phyloP scores from a whole-genome alignment of 2,888 invertebrate species.

The Dendrolimus pini region DNA sequence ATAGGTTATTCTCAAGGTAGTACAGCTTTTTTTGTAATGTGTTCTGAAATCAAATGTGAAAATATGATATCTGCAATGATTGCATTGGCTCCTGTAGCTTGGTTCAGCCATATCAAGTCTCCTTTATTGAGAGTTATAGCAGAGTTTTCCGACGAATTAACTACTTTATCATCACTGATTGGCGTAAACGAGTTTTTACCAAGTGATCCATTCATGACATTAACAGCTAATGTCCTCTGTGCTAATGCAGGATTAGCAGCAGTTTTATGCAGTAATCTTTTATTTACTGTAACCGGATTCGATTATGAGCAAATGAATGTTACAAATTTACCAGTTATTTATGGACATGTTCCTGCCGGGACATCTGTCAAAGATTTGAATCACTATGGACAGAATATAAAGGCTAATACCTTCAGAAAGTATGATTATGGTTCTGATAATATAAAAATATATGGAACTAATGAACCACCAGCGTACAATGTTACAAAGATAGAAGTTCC shows the following conservation, averaged over 20 bases:
- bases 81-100: slow-evolving; percentile 77
- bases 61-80: slow-evolving; percentile 72
- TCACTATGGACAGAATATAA: slow-evolving; percentile 15
- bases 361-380: slow-evolving; percentile 48
- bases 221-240: not conserved
- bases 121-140: slow-evolving; percentile 49
- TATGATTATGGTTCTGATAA: slow-evolving; percentile 10
- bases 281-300: slow-evolving; percentile 5
- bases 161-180: not conserved
- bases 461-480: slow-evolving; percentile 3
- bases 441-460: slow-evolving; percentile 4
- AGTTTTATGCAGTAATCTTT: slow-evolving; percentile 4
- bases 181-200: slow-evolving; percentile 1
- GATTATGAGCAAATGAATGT: slow-evolving; percentile 8
- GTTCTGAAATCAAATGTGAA: slow-evolving; percentile 60
- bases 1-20: slow-evolving; percentile 84
- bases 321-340: slow-evolving; percentile 8
- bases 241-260: not conserved
- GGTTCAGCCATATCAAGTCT: slow-evolving; percentile 58
- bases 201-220: not conserved
- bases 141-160: slow-evolving; percentile 1
- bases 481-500: slow-evolving; percentile 2
- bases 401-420: slow-evolving; percentile 10
- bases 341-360: slow-evolving; percentile 33
- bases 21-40: slow-evolving; percentile 75